A percentile compares a stretch with the other conserved stretches of the same genome.
Conservation (phyloP, 2,797 vertebrate genomes). For the Siniperca scherzeri region DNA sequence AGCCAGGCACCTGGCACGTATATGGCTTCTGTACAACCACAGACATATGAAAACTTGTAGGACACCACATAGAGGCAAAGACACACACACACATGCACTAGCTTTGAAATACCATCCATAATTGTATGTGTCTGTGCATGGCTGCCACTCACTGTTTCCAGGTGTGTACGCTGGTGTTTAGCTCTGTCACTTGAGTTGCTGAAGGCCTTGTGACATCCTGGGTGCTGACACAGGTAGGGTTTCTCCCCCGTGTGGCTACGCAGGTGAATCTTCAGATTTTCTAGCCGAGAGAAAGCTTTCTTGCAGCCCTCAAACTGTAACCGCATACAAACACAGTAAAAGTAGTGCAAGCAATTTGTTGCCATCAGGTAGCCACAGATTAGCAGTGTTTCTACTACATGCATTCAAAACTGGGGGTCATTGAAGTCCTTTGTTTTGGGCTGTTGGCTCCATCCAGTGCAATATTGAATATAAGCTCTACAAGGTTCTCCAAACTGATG, state of each 20-base stretch:
- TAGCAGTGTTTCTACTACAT: not conserved
- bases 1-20: slow-evolving; percentile 96
- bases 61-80: slow-evolving; percentile 9
- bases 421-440: not conserved
- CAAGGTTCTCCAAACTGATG: not conserved
- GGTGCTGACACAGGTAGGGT: slow-evolving; percentile 94
- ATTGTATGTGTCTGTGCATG: not conserved
- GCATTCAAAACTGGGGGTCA: not conserved
- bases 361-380: not conserved
- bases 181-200: slow-evolving; percentile 99
- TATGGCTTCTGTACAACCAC: slow-evolving; percentile 93
- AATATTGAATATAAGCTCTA: not conserved
- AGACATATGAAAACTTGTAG: slow-evolving; percentile 21
- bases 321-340: slow-evolving; percentile 20
- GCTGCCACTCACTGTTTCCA: slow-evolving; percentile 92
- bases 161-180: slow-evolving; percentile 97
- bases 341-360: not conserved
- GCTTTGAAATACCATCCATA: slow-evolving; percentile 9
- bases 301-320: slow-evolving; percentile 95
- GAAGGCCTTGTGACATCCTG: slow-evolving; percentile 96
- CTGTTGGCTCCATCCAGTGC: not conserved
- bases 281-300: slow-evolving; percentile 97
- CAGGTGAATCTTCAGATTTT: slow-evolving; percentile 98
- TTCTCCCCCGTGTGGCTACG: slow-evolving; percentile 98
- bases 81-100: not conserved